Evolutionary conservation across 2,113 vertebrate genomes (phyloP).

Genomic region (Nothocercus julius): DNA sequence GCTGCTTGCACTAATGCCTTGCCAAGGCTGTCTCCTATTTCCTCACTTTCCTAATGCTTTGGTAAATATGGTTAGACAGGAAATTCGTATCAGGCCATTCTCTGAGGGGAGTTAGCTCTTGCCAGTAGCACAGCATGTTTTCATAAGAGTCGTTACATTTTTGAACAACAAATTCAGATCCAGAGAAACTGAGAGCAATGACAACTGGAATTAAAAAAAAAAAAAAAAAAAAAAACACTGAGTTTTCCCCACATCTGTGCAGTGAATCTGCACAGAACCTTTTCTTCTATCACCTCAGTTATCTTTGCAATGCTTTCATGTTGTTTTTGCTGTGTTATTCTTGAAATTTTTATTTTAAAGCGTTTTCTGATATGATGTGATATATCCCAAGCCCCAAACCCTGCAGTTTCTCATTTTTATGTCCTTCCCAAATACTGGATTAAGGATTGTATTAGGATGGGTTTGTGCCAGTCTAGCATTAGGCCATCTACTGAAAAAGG

Average conservation of each 20-base stretch:
- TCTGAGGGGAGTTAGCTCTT: background rate
- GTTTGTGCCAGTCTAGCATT: background rate
- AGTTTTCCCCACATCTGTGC: background rate
- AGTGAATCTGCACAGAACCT: background rate
- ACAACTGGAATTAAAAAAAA: background rate
- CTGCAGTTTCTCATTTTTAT: background rate
- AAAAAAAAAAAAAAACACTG: rapidly evolving
- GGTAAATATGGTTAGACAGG: background rate
- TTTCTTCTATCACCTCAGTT: background rate
- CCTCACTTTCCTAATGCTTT: background rate
- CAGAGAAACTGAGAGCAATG: background rate
- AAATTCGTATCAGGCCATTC: background rate
- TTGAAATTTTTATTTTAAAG: background rate
- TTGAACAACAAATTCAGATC: background rate
- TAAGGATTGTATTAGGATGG: background rate
- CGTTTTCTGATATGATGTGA: background rate
- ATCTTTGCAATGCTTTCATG: background rate
- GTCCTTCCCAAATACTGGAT: background rate
- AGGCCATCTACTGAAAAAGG: background rate
- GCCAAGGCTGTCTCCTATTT: background rate
- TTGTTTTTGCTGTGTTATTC: background rate
- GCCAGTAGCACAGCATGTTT: background rate
- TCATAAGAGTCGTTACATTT: rapidly evolving
- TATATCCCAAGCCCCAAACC: background rate
- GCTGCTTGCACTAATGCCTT: background rate